Evolutionary conservation across 2,797 vertebrate genomes (phyloP).

Genomic region (Gymnothorax reevesii): DNA sequence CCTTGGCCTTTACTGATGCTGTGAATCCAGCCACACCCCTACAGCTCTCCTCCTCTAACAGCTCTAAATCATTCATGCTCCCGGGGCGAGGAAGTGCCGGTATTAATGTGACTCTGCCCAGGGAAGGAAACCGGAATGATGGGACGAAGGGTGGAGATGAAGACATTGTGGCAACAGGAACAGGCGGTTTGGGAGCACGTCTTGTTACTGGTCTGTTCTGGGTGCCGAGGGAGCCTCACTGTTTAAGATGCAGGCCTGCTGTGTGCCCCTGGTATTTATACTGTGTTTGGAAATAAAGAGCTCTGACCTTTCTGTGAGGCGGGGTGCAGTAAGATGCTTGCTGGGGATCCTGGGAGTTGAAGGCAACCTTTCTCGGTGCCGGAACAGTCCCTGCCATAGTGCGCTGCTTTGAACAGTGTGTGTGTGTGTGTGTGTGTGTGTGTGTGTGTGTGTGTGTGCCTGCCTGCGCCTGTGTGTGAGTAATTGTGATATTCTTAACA

Average conservation of each 20-base stretch:
- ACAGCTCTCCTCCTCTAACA: constrained; percentile 23
- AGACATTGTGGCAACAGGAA: background rate
- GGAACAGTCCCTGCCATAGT: background rate
- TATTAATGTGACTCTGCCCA: constrained; percentile 37
- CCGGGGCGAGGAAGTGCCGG: constrained; percentile 32
- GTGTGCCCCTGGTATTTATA: constrained; percentile 48
- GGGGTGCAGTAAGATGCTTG: constrained; percentile 34
- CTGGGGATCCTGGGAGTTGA: constrained; percentile 32
- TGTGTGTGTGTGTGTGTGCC: background rate
- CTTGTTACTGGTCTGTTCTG: constrained; percentile 33
- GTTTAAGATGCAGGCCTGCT: constrained; percentile 33
- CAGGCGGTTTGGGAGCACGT: background rate
- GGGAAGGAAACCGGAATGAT: constrained; percentile 26
- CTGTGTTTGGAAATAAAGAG: constrained; percentile 39
- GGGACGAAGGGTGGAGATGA: background rate
- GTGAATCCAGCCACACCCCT: background rate
- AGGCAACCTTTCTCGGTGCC: constrained; percentile 16
- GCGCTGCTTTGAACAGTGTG: background rate
- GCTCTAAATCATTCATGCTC: constrained; percentile 46
- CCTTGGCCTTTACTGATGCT: background rate
- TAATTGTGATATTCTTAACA: background rate
- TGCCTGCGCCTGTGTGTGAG: background rate
- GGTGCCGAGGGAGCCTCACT: constrained; percentile 6
- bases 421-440: background rate
- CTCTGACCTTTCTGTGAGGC: constrained; percentile 46